Conservation (phyloP, 2,113 vertebrate species). For the Amblyopsis rosae region DNA sequence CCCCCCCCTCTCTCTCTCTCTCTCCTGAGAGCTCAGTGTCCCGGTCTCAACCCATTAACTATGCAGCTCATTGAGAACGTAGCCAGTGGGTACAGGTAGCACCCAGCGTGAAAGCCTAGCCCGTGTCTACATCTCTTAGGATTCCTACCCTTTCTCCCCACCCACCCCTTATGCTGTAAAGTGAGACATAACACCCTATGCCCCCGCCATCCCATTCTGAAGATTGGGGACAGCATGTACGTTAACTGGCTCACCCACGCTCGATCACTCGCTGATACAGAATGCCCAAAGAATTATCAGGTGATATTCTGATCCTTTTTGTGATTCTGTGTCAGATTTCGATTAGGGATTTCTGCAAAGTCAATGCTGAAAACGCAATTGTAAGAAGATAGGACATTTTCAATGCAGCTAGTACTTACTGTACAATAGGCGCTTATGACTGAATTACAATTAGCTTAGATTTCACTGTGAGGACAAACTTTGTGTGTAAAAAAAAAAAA, state of each 20-base stretch:
- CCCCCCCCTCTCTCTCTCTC: background rate
- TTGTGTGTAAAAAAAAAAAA: conserved; percentile 14
- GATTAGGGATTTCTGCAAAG: conserved; percentile 16
- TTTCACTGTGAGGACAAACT: conserved; percentile 1
- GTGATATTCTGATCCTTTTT: conserved; percentile 42
- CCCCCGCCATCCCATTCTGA: conserved; percentile 27
- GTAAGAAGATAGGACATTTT: conserved; percentile 35
- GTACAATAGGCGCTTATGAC: conserved; percentile 26
- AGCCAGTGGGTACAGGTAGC: conserved; percentile 51
- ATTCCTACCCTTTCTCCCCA: background rate
- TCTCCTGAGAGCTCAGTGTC: conserved; percentile 50
- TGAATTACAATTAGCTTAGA: conserved; percentile 21
- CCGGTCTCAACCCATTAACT: conserved; percentile 59
- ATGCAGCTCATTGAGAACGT: conserved; percentile 47
- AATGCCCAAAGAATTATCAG: conserved; percentile 22
- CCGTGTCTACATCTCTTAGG: conserved; percentile 17
- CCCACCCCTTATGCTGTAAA: conserved; percentile 29
- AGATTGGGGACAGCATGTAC: conserved; percentile 25
- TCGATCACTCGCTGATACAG: conserved; percentile 35
- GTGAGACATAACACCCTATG: conserved; percentile 38
- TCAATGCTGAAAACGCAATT: conserved; percentile 28
- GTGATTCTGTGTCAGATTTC: conserved; percentile 23
- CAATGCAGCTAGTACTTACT: conserved; percentile 19
- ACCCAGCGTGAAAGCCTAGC: conserved; percentile 36
- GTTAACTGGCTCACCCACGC: conserved; percentile 38